Evolutionary conservation across 2,113 vertebrate species (phyloP), one percentile per base, ranked within the genome.

Genomic region (Cyprinodon brontotheroides): DNA sequence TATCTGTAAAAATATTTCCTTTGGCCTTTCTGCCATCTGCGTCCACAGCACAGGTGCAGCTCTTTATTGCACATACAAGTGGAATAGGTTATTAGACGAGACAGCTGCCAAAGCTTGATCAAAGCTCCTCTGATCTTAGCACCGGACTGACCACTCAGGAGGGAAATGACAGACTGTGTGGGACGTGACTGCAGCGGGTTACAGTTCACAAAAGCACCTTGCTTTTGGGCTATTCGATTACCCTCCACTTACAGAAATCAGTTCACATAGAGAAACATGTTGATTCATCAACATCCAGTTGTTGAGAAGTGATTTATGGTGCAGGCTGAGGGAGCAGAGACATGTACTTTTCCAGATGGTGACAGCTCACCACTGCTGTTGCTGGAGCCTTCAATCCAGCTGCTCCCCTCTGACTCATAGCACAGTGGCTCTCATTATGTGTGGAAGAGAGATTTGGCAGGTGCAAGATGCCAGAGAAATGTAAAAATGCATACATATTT

Each of bases 331-430:
- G 75, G 71, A 85, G 50, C 57, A 50, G 79, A 90, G 83, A 84
- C 85, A 20, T 86, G 85, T 61, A 74, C 85, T 89, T 83, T 86
- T 90, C 91, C 91, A 92, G 88, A 89, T 93, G 92, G 92, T 90
- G 90, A 93, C 89, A 87, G 87, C 87, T 91, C 86, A 85, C 80
- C 81, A 63, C 78, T 50, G 79, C 89, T 84, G 86, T 86, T 84
- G 86, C 86, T 80, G 80, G 84, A 86, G 89, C 82, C 84, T 90
- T 90, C 87, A 75, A 81, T 90, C 87, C 90, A 93, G 91, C 87
- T 91, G 90, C 91, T 91, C 85, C 86, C 91, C 85, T 92, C 84
- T 93, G 91, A 92, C 83, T 93, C 92, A 92, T 91, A 78, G 74
- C 87, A 68, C 79, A 79, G 73, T 65, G 13, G 69, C 68, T 77